Evolutionary conservation across 2,113 vertebrate species (phyloP).

Genomic region (Bos indicus): DNA sequence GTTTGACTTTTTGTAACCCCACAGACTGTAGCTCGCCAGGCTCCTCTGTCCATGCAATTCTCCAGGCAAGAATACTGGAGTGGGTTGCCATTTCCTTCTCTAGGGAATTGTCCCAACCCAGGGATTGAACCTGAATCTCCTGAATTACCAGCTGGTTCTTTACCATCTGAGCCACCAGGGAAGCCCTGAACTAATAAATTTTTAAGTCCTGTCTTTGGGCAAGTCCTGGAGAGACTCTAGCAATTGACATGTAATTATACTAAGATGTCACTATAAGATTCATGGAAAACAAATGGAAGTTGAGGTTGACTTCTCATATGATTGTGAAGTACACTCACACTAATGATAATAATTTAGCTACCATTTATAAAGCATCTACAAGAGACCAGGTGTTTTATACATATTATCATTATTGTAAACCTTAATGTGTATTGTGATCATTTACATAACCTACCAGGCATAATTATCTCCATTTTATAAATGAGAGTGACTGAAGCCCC

Average conservation of each 20-base stretch:
- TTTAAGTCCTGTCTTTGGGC: neutral
- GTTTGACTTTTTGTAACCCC: neutral
- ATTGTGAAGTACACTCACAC: neutral
- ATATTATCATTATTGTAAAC: neutral
- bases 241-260: neutral
- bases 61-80: neutral
- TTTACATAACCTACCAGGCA: neutral
- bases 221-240: neutral
- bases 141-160: neutral
- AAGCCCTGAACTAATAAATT: neutral
- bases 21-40: neutral
- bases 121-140: neutral
- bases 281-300: neutral
- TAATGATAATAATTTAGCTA: neutral
- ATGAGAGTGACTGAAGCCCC: neutral
- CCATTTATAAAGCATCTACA: neutral
- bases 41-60: neutral
- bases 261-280: neutral
- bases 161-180: neutral
- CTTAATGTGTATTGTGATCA: neutral
- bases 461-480: neutral
- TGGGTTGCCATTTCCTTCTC: neutral
- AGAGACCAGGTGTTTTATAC: neutral
- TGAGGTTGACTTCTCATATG: neutral
- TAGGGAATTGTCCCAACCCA: neutral